A percentile compares a stretch with the other conserved stretches of the same genome.
phyloP scores from a whole-genome alignment of 2,797 vertebrate species.

The Macroramphosus scolopax region DNA sequence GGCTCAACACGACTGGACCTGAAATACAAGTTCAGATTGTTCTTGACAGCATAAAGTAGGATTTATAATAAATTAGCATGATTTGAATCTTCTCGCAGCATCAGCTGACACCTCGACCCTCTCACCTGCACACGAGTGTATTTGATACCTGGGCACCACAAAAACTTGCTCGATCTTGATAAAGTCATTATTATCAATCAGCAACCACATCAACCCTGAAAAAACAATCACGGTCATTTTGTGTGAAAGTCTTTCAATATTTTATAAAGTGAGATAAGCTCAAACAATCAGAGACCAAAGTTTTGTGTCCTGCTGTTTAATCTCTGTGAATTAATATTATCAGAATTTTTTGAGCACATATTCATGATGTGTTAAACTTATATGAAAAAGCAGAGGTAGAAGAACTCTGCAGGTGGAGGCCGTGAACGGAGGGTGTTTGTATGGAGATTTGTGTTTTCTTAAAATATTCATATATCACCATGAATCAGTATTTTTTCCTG shows the following conservation, averaged over 20 bases:
- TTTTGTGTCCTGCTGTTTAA: background rate
- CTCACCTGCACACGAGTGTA: background rate
- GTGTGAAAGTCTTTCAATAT: background rate
- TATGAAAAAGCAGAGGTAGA: too few species aligned
- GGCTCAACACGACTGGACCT: background rate
- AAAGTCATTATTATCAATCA: conserved; percentile 11
- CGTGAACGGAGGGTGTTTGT: too few species aligned
- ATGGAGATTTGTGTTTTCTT: too few species aligned
- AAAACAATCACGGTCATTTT: conserved; percentile 4
- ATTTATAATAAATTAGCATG: background rate
- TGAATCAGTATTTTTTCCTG: background rate
- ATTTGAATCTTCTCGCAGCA: conserved; percentile 1
- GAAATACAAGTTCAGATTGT: background rate
- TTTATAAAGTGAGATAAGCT: conserved; percentile 1
- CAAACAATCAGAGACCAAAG: background rate
- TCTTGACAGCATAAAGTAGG: background rate
- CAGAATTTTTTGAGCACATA: background rate
- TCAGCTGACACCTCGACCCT: background rate
- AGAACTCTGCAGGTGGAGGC: too few species aligned
- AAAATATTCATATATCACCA: too few species aligned
- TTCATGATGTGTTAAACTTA: background rate
- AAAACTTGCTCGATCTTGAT: conserved; percentile 12
- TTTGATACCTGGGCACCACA: conserved; percentile 4
- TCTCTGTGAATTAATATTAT: background rate
- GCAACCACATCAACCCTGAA: background rate